Base-by-base conservation (phyloP, 2,888 invertebrate genomes). In the Lymantria monacha region DNA sequence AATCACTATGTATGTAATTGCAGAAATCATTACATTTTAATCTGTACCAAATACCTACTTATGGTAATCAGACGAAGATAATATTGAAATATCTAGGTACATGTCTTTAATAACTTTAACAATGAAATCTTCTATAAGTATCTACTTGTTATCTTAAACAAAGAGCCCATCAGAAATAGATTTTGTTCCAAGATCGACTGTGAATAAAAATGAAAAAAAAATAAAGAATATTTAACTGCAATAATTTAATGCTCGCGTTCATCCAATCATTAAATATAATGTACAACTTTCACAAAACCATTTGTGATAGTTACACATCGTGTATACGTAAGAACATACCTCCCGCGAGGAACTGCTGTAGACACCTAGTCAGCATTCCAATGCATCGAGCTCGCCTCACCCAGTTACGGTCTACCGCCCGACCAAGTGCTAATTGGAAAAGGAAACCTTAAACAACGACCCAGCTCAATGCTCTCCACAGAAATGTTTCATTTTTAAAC, bases 381-480 rank as follows among this genome's bases (percentile, higher is more conserved):
- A 69, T 67, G 74, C 73, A 69, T 61, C 69, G 77, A 49, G 66
- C 75, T 74, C 81, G 83, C 75, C 85, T 89, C 89, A 87, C 89
- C 90, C 90, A 90, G 89, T 86, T 90, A 88, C 89, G 86, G 87
- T 84, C 83, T 79, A 80, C 81, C 86, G 86, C 81, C 80, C 79
- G 82, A 79, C 78, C 74, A 76, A 74, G 92, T 91, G 92, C 85
- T 92, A 92, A 92, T 92, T 92, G 91, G 82, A 79, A 91, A 90
- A 88, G 91, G 87, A 89, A 91, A 91, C 91, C 76, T 89, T 85
- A 81, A 91, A 92, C 92, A 91, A 88, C 88, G 83, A 82, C 81
- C 81, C 79, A 80, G 88, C 90, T 88, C 90, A 89, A 87, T 85
- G 89, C 89, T 89, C 90, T 86, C 85, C 80, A 88, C 88, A 87